These are phyloP conservation scores for Drosophila kepulauana DNA, from an alignment of 1,140 invertebrate genomes.

Conservation along the genomic window DNA sequence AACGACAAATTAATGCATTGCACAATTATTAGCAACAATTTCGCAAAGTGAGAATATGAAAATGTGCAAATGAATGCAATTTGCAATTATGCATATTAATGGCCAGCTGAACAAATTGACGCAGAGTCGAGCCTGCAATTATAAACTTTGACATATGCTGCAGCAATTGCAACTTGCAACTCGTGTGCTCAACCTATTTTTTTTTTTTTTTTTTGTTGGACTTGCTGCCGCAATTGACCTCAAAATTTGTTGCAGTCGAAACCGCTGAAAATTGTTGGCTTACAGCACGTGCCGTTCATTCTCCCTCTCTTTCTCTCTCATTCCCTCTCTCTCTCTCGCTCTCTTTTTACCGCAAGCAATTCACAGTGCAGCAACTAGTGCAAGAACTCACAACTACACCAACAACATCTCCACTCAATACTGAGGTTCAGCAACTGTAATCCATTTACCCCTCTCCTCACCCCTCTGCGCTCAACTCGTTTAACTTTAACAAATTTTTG, in stretches of 20 bases:
- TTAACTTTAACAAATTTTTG: slow-evolving; percentile 66
- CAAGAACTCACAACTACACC: not conserved
- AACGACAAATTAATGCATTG: slow-evolving; percentile 11
- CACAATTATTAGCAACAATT: slow-evolving; percentile 1
- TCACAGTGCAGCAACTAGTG: slow-evolving; percentile 8
- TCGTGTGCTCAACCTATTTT: not conserved
- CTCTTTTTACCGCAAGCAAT: slow-evolving; percentile 6
- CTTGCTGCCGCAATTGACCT: slow-evolving; percentile 6
- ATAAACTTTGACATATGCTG: not conserved
- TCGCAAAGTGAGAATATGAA: not conserved
- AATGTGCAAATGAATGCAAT: not conserved
- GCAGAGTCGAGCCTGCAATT: not conserved
- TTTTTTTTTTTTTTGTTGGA: not conserved
- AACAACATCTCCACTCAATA: slow-evolving; percentile 5
- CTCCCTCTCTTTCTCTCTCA: not conserved
- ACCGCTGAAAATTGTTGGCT: slow-evolving; percentile 12
- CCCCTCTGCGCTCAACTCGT: slow-evolving; percentile 57
- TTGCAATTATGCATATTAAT: not conserved
- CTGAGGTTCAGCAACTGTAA: slow-evolving; percentile 11
- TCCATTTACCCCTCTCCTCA: slow-evolving; percentile 1
- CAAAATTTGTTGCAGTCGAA: slow-evolving; percentile 18
- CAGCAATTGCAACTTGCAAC: not conserved
- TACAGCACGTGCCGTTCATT: slow-evolving; percentile 9
- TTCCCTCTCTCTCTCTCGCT: not conserved
- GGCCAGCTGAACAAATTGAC: slow-evolving; percentile 7